Conservation (phyloP, 2,888 invertebrate species). For the Orthonychiurus folsomi region DNA sequence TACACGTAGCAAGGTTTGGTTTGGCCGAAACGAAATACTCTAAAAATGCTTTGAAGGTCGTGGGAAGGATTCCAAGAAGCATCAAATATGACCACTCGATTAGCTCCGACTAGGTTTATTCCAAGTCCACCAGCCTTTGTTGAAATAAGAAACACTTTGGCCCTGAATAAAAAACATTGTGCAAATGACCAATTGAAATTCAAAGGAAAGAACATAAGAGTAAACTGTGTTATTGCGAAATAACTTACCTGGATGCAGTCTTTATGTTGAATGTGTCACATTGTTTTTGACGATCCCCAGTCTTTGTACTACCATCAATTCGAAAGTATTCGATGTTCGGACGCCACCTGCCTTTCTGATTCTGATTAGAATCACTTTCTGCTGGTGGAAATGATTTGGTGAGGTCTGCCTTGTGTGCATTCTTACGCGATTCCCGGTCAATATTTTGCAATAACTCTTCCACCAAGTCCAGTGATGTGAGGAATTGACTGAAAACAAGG, state of each 20-base stretch:
- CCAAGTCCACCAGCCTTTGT: constrained; percentile 94
- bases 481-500: constrained; percentile 89
- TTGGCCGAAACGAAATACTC: constrained; percentile 95
- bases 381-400: constrained; percentile 11
- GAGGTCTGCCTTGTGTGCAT: constrained; percentile 24
- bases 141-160: constrained; percentile 82
- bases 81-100: constrained; percentile 95
- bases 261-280: constrained; percentile 75
- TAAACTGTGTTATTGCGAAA: too few relatives aligned
- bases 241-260: neutral
- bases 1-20: constrained; percentile 94
- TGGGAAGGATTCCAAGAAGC: constrained; percentile 99
- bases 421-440: constrained; percentile 61
- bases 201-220: neutral
- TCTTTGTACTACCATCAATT: constrained; percentile 82
- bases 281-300: constrained; percentile 72
- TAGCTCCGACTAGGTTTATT: constrained; percentile 92
- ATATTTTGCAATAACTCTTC: constrained; percentile 76
- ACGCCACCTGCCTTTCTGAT: constrained; percentile 54
- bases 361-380: constrained; percentile 44
- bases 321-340: constrained; percentile 78
- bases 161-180: constrained; percentile 42
- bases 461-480: constrained; percentile 84
- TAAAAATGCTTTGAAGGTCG: constrained; percentile 97
- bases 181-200: neutral